A percentile compares a stretch with the other conserved stretches of the same genome.
Conservation (phyloP, 2,113 vertebrate genomes). For the Pristiophorus japonicus region DNA sequence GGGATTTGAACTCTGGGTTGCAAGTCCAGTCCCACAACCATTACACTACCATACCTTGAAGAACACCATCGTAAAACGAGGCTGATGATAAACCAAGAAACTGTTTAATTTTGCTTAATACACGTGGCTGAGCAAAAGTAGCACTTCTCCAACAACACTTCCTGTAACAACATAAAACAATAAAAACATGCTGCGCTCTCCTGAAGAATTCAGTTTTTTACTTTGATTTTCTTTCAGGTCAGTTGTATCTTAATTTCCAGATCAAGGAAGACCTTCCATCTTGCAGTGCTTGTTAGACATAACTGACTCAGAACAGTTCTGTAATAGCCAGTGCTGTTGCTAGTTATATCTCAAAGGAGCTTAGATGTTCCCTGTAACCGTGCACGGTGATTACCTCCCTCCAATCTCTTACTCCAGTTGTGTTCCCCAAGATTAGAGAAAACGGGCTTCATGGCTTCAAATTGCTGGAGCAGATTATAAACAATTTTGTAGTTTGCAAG, state of each 20-base stretch:
- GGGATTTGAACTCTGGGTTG: neutral
- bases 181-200: neutral
- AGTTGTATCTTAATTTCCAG: neutral
- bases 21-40: neutral
- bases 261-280: neutral
- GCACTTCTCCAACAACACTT: neutral
- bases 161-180: neutral
- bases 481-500: neutral
- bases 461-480: constrained; percentile 31
- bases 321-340: neutral
- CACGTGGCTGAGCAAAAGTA: neutral
- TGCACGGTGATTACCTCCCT: neutral
- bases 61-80: no score
- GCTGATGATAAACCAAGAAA: neutral
- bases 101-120: neutral
- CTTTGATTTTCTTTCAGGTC: neutral
- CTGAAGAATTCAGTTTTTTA: neutral
- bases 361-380: neutral
- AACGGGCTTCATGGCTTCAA: neutral
- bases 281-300: neutral
- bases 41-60: neutral
- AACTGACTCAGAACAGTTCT: neutral
- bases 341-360: neutral
- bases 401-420: neutral
- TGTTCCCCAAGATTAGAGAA: neutral